Evolutionary conservation across 2,113 vertebrate species (phyloP), one percentile per base, ranked within the genome.

Genomic region (Silurus asotus): DNA sequence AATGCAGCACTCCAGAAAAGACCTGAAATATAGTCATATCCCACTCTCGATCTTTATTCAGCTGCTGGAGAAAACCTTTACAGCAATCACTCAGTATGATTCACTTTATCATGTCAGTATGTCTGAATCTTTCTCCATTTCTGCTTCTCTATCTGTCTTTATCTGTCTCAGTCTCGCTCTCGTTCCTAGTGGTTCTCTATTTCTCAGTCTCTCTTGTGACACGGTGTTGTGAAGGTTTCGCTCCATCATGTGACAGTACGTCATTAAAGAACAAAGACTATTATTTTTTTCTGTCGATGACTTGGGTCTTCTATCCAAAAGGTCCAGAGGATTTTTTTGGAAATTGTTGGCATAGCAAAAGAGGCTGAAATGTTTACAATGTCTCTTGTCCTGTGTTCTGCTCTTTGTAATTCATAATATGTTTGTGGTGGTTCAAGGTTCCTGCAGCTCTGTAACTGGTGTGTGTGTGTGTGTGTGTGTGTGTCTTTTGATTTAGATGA

Each of bases 201-300:
- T 59, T 61, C 84, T 81, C 53, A 19, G n/a, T 64, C 56, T 59
- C 67, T 8, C n/a, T 77, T 64, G 17, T 25, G 51, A 53, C 70
- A 65, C 56, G 75, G n/a, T 62, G 58, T 62, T 81, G 37, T 81
- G 17, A 20, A 81, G 78, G 15, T 62, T 81, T 64, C 72, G n/a
- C 70, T 78, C 2, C 10, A 48, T 67, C 75, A 6, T 13, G 15
- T 88, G 86, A 91, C 86, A 84, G 88, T 85, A 88, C 83, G 84
- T 87, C 83, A 91, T 78, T 81, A 75, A 86, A 67, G 82, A 86
- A 84, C 61, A 80, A 13, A 85, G 72, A 87, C 67, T 88, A 77
- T 92, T 90, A 92, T 93, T 93, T 64, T 89, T 79, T 49, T 78
- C 15, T 69, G 69, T 69, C 64, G 81, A 74, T 87, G 58, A 20